phyloP scores from a whole-genome alignment of 2,113 vertebrate genomes.

The Smithornis capensis region DNA sequence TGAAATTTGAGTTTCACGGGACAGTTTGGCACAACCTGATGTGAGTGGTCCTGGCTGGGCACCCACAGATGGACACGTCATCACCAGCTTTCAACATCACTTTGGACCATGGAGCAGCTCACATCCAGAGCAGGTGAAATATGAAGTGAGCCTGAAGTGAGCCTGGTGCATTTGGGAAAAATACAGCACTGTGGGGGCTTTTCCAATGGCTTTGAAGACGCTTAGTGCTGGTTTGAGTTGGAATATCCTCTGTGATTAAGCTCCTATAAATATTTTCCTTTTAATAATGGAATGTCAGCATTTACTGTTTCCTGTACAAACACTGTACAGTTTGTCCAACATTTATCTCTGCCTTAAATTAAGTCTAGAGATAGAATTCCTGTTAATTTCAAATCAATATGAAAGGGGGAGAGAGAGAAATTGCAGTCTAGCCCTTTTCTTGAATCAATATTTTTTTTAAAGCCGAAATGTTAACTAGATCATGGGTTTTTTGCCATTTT shows the following conservation, averaged over 20 bases:
- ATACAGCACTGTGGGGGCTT: neutral
- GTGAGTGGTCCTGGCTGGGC: neutral
- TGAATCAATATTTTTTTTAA: conserved; percentile 49
- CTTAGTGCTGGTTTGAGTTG: neutral
- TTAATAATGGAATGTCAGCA: neutral
- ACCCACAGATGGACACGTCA: fast-evolving
- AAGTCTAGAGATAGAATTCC: conserved; percentile 12
- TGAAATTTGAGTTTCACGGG: neutral
- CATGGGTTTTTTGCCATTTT: neutral
- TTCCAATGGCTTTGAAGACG: neutral
- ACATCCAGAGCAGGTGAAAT: neutral
- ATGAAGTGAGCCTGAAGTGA: neutral
- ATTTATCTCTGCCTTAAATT: conserved; percentile 23
- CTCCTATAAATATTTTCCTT: neutral
- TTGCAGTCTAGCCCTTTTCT: conserved; percentile 15
- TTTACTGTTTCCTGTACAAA: conserved; percentile 38
- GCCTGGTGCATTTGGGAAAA: neutral
- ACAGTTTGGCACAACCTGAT: neutral
- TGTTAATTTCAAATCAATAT: conserved; percentile 54
- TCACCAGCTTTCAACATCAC: fast-evolving
- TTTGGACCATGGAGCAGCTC: neutral
- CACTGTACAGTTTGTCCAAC: neutral
- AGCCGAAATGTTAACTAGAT: conserved; percentile 39
- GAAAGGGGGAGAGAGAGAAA: neutral
- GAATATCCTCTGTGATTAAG: neutral